These are phyloP conservation scores for Limonius californicus DNA, from an alignment of 1,140 invertebrate genomes.

Conservation along the genomic window DNA sequence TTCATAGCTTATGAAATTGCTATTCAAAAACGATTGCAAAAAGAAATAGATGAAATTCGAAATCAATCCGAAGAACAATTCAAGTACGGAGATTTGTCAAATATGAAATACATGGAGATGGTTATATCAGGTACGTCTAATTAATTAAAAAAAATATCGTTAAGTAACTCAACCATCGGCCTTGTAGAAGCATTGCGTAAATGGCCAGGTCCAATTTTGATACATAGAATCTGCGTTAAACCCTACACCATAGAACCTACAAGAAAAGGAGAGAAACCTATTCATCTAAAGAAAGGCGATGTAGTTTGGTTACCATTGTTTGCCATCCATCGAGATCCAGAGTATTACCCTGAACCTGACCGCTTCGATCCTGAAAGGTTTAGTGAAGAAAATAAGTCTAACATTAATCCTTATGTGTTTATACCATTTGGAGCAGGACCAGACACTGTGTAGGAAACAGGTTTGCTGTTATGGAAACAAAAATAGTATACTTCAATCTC, in stretches of 20 bases:
- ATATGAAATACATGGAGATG: constrained; percentile 41
- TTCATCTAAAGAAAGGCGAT: constrained; percentile 34
- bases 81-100: constrained; percentile 32
- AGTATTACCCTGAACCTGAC: constrained; percentile 46
- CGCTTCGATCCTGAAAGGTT: constrained; percentile 54
- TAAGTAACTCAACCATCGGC: not conserved
- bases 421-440: constrained; percentile 58
- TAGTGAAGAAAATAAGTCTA: constrained; percentile 45
- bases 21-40: constrained; percentile 45
- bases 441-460: no score
- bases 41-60: constrained; percentile 38
- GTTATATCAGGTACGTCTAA: constrained; percentile 27
- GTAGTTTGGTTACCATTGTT: constrained; percentile 37
- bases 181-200: constrained; percentile 55
- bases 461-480: no score
- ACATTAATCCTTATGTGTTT: constrained; percentile 49
- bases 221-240: constrained; percentile 44
- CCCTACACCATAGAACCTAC: constrained; percentile 28
- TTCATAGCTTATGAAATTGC: constrained; percentile 49
- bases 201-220: constrained; percentile 50
- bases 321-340: constrained; percentile 49
- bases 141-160: not conserved
- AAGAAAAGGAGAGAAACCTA: constrained; percentile 13
- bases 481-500: no score
- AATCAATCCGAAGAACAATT: constrained; percentile 17